phyloP scores from a whole-genome alignment of 1,140 invertebrate species.

The Antheraea pernyi region DNA sequence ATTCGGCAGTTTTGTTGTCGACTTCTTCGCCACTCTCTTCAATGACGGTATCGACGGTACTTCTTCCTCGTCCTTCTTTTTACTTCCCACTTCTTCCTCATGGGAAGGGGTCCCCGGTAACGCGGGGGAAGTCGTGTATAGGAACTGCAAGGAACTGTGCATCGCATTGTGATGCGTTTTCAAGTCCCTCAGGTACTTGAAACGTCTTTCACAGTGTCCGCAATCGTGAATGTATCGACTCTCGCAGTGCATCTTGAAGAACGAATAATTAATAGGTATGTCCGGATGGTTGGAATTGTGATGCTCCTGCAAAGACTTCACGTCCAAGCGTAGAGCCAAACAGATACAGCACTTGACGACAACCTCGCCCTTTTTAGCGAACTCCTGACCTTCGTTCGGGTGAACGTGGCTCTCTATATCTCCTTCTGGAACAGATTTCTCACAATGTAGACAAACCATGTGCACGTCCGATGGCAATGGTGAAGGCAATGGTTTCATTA shows the following conservation, averaged over 20 bases:
- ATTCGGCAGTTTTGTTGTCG: slow-evolving; percentile 51
- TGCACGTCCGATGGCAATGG: slow-evolving; percentile 1
- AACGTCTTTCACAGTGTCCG: slow-evolving; percentile 32
- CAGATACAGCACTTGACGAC: slow-evolving; percentile 53
- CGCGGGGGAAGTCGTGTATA: slow-evolving; percentile 5
- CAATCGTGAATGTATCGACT: slow-evolving; percentile 28
- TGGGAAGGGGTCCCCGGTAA: too few species aligned
- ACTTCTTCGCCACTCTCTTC: slow-evolving; percentile 54
- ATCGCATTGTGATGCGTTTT: slow-evolving; percentile 32
- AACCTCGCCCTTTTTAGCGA: slow-evolving; percentile 42
- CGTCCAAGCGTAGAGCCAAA: slow-evolving; percentile 26
- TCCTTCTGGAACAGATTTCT: slow-evolving; percentile 23
- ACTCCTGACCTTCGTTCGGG: slow-evolving; percentile 25
- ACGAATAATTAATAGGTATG: slow-evolving; percentile 32
- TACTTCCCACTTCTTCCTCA: slow-evolving; percentile 9
- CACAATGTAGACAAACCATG: slow-evolving; percentile 46
- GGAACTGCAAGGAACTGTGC: slow-evolving; percentile 22
- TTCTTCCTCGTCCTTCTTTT: slow-evolving; percentile 27
- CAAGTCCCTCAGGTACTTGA: slow-evolving; percentile 35
- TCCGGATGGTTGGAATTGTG: slow-evolving; percentile 32
- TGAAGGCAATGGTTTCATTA: neutral
- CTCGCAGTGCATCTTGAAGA: slow-evolving; percentile 33
- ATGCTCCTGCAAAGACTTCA: slow-evolving; percentile 33
- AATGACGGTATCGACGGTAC: slow-evolving; percentile 8
- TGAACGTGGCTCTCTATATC: slow-evolving; percentile 32